These are phyloP conservation scores for Dipus sagitta DNA, from an alignment of 2,797 vertebrate species.

Conservation along the genomic window DNA sequence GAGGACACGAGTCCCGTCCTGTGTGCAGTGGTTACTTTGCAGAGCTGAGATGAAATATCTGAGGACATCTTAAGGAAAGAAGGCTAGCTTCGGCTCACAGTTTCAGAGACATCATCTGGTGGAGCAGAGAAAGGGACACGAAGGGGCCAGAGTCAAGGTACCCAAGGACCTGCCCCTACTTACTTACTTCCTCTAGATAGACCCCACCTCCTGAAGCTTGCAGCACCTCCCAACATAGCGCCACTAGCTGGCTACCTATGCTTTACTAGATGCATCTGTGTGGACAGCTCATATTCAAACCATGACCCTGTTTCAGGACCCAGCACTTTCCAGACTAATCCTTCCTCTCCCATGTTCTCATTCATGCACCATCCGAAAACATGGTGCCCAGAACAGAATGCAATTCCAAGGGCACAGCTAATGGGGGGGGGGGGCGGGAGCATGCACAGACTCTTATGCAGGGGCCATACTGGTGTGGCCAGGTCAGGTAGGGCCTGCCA, in stretches of 20 bases:
- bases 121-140: background rate
- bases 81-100: background rate
- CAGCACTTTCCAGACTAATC: no score
- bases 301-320: background rate
- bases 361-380: background rate
- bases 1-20: no score
- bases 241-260: no score
- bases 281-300: background rate
- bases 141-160: background rate
- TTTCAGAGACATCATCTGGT: no score
- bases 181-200: background rate
- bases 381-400: background rate
- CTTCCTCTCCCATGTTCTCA: fast-evolving
- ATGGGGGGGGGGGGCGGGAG: fast-evolving
- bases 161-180: background rate
- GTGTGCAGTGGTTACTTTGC: no score
- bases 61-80: background rate
- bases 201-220: no score
- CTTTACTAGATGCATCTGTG: background rate
- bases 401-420: fast-evolving
- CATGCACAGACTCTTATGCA: fast-evolving
- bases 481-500: background rate
- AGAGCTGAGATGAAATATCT: no score
- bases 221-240: background rate
- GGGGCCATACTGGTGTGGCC: background rate